These are phyloP conservation scores for Helarctos malayanus DNA, from an alignment of 2,797 vertebrate genomes.

Conservation along the genomic window DNA sequence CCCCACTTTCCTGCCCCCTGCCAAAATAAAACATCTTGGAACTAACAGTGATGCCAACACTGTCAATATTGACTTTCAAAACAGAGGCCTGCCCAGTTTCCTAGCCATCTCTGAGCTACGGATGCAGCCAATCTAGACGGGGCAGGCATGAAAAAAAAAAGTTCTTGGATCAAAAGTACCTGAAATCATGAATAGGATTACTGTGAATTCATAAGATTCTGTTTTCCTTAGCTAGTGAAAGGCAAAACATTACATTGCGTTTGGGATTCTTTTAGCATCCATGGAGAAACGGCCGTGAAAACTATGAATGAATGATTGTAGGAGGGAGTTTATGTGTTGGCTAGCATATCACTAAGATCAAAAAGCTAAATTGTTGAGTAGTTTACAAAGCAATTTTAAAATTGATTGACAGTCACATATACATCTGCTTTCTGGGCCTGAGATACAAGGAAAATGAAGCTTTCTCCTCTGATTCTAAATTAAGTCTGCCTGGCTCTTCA, in stretches of 20 bases:
- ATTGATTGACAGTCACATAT: not conserved
- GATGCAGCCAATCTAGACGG: not conserved
- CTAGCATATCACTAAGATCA: not conserved
- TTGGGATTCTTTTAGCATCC: not conserved
- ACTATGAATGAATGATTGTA: slow-evolving; percentile 36
- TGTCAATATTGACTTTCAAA: slow-evolving; percentile 40
- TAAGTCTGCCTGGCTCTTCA: not conserved
- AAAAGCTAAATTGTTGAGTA: slow-evolving; percentile 12
- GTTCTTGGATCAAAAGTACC: not conserved
- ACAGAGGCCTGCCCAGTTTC: not conserved
- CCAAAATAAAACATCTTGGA: slow-evolving; percentile 3
- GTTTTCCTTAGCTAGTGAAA: slow-evolving; percentile 34
- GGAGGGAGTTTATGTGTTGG: not conserved
- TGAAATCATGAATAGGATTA: not conserved
- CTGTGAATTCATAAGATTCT: slow-evolving; percentile 39
- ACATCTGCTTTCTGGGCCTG: not conserved
- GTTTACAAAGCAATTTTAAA: slow-evolving; percentile 29
- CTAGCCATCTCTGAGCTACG: not conserved
- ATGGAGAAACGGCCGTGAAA: not conserved
- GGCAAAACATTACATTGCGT: not conserved
- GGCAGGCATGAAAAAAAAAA: not conserved
- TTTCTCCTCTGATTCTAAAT: slow-evolving; percentile 32
- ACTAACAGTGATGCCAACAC: not conserved
- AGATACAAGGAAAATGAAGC: not conserved
- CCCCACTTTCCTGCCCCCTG: not conserved